These are phyloP conservation scores for Parazoanthus atlanticus DNA, from an alignment of 92 coral and sea anemone species.

Conservation along the genomic window DNA sequence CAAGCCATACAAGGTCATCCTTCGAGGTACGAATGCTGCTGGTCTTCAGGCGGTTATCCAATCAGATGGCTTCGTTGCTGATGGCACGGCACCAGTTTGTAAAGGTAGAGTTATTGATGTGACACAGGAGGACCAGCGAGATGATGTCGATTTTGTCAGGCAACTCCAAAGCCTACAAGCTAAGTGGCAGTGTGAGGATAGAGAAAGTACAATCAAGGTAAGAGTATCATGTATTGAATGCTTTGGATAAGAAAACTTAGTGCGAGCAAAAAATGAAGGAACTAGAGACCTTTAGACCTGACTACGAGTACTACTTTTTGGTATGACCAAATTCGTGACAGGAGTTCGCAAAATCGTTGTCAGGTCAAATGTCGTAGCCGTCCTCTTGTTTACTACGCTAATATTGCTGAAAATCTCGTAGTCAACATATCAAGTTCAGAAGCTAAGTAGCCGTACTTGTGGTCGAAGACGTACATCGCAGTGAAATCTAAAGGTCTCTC, in stretches of 20 bases:
- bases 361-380: no score
- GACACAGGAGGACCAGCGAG: constrained; percentile 43
- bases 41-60: constrained; percentile 67
- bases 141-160: constrained; percentile 85
- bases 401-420: no score
- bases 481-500: no score
- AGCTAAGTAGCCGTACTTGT: no score
- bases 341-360: no score
- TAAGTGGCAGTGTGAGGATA: constrained; percentile 76
- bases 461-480: no score
- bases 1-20: constrained; percentile 62
- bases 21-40: constrained; percentile 92
- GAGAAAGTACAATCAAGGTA: constrained; percentile 76
- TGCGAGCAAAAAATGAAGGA: no score
- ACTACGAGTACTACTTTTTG: no score
- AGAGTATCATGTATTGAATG: not conserved
- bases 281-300: no score
- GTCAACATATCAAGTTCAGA: no score
- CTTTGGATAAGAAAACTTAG: not conserved
- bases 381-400: no score
- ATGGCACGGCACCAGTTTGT: constrained; percentile 78
- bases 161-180: constrained; percentile 76
- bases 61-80: constrained; percentile 83
- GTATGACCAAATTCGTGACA: no score
- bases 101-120: constrained; percentile 71